phyloP scores from a whole-genome alignment of 1,140 invertebrate genomes.

The Xylocopa sonorina region DNA sequence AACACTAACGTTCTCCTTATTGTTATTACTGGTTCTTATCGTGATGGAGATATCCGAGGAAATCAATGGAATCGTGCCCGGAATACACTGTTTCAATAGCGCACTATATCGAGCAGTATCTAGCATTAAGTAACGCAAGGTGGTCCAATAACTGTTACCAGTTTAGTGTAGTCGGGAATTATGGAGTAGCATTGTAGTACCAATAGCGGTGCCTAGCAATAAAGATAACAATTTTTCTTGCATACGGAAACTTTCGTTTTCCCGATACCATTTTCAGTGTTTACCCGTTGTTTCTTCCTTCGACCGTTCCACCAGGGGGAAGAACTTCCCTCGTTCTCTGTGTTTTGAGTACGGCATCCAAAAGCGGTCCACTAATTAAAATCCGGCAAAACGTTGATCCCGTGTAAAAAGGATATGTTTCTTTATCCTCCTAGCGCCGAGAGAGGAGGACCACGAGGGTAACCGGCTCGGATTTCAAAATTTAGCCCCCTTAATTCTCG shows the following conservation, averaged over 20 bases:
- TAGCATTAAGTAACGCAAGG: constrained; percentile 19
- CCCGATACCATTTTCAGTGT: no score
- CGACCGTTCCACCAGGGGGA: no score
- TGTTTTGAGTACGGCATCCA: background rate
- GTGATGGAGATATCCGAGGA: background rate
- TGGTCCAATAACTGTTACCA: constrained; percentile 1
- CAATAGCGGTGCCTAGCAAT: background rate
- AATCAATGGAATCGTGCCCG: constrained; percentile 33
- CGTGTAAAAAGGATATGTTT: background rate
- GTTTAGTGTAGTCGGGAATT: no score
- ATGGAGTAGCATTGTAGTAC: background rate
- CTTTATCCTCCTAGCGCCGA: background rate
- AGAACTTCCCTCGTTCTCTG: background rate
- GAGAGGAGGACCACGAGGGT: background rate
- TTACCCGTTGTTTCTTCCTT: no score
- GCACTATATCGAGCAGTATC: background rate
- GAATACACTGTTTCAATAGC: background rate
- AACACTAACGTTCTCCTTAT: constrained; percentile 26
- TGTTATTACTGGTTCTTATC: constrained; percentile 39
- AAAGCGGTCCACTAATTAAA: background rate
- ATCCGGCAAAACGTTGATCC: background rate
- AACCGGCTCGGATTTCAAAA: background rate
- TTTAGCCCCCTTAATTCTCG: background rate
- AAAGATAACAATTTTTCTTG: background rate
- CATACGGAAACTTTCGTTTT: background rate